Evolutionary conservation across 2,888 invertebrate genomes (phyloP).

Genomic region (Malthinus seriepunctatus): DNA sequence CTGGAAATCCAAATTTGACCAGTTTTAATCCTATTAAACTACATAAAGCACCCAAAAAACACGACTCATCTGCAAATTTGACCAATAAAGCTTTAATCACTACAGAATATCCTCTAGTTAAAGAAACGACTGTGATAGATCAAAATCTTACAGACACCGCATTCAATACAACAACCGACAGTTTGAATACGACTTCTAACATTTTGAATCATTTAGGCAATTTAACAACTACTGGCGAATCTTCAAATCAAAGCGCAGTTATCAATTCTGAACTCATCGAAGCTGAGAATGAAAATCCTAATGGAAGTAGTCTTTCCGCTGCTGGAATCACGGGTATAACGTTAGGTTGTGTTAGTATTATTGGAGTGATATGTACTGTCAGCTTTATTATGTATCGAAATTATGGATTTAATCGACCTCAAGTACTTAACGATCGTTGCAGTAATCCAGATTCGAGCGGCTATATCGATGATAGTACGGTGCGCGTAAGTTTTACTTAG

Average conservation of each 20-base stretch:
- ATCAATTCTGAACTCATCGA: slow-evolving; percentile 26
- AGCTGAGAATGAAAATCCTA: slow-evolving; percentile 25
- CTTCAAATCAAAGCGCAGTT: slow-evolving; percentile 26
- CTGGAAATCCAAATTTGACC: slow-evolving; percentile 11
- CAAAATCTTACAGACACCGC: slow-evolving; percentile 38
- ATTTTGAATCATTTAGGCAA: slow-evolving; percentile 43
- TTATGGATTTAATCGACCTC: slow-evolving; percentile 79
- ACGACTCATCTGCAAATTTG: slow-evolving; percentile 16
- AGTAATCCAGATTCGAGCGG: slow-evolving; percentile 87
- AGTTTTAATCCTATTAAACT: slow-evolving; percentile 11
- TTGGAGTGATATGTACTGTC: slow-evolving; percentile 66
- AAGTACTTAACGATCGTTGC: slow-evolving; percentile 78
- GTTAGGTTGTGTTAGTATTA: slow-evolving; percentile 66
- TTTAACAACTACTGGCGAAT: slow-evolving; percentile 37
- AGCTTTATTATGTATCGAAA: slow-evolving; percentile 72
- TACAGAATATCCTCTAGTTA: slow-evolving; percentile 33
- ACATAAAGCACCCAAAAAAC: slow-evolving; percentile 25
- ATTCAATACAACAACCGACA: slow-evolving; percentile 41
- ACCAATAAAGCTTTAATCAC: slow-evolving; percentile 27
- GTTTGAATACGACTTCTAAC: slow-evolving; percentile 35
- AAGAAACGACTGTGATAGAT: slow-evolving; percentile 51
- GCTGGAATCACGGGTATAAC: slow-evolving; percentile 69
- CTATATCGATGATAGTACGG: slow-evolving; percentile 84
- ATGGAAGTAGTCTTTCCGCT: slow-evolving; percentile 45
- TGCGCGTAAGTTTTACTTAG: slow-evolving; percentile 66